Percentiles rank a stretch among this genome's conserved stretches.
These are phyloP conservation scores for Choristoneura rosaceana DNA, from an alignment of 2,888 invertebrate genomes.

Conservation along the genomic window DNA sequence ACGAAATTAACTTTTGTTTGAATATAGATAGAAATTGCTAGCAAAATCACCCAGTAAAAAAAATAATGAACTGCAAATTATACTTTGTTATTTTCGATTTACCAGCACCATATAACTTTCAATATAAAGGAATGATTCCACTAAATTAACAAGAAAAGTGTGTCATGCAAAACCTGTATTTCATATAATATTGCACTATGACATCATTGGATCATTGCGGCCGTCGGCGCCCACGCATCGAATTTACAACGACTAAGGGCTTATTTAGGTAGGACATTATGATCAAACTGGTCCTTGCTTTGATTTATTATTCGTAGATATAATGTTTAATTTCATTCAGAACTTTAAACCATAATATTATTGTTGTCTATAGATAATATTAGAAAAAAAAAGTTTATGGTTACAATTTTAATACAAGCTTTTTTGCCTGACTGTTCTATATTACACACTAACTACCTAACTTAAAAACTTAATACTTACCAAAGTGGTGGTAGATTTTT, in stretches of 20 bases:
- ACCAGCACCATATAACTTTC: neutral
- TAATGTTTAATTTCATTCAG: neutral
- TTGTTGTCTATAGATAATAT: no score
- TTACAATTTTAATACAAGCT: no score
- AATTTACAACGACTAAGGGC: slow-evolving; percentile 36
- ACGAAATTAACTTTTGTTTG: no score
- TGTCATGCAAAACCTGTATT: slow-evolving; percentile 29
- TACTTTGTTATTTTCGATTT: neutral
- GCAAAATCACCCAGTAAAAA: no score
- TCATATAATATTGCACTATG: slow-evolving; percentile 39
- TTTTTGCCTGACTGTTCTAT: no score
- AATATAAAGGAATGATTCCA: slow-evolving; percentile 12
- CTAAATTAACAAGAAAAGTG: slow-evolving; percentile 38
- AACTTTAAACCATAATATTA: neutral
- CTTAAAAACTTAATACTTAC: no score
- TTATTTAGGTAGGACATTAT: slow-evolving; percentile 30
- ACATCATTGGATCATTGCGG: slow-evolving; percentile 49
- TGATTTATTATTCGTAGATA: slow-evolving; percentile 5
- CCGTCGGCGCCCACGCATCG: slow-evolving; percentile 47
- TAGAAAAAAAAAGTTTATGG: no score
- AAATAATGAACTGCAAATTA: neutral
- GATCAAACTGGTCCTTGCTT: slow-evolving; percentile 12
- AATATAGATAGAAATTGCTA: no score
- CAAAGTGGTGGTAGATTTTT: no score
- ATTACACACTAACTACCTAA: no score